A percentile compares a stretch with the other conserved stretches of the same genome.
These are phyloP conservation scores for Drosophila grimshawi DNA, from an alignment of 1,140 invertebrate genomes.

Conservation along the genomic window DNA sequence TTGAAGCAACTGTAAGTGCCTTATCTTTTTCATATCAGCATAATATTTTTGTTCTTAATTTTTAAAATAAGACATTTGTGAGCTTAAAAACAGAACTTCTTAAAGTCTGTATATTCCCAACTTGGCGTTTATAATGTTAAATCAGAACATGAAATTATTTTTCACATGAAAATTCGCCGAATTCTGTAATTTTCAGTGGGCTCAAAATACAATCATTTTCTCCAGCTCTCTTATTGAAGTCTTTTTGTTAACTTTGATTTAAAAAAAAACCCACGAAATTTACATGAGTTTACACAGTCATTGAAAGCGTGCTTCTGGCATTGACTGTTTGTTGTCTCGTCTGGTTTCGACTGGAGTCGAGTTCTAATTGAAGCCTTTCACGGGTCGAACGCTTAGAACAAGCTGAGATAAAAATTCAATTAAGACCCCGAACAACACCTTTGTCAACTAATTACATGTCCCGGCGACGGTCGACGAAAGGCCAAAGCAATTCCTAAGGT, in stretches of 20 bases:
- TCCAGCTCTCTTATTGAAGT: neutral
- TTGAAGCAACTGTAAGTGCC: neutral
- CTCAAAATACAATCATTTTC: no score
- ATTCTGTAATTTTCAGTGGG: no score
- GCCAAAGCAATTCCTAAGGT: slow-evolving; percentile 59
- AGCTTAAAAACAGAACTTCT: no score
- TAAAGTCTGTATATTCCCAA: no score
- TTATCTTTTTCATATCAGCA: no score
- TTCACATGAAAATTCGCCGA: no score
- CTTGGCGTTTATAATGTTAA: no score
- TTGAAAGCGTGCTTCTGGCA: slow-evolving; percentile 9
- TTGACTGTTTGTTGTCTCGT: neutral
- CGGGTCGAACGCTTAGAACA: slow-evolving; percentile 17
- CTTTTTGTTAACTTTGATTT: neutral
- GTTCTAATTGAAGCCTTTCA: slow-evolving; percentile 38
- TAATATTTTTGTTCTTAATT: no score
- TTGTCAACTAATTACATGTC: slow-evolving; percentile 78
- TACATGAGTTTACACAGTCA: slow-evolving; percentile 21
- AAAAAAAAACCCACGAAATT: slow-evolving; percentile 6
- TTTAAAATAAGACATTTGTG: no score
- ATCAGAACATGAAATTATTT: no score
- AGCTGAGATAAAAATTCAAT: slow-evolving; percentile 76
- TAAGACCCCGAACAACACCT: slow-evolving; percentile 62
- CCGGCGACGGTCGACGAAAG: slow-evolving; percentile 60
- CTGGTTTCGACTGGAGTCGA: slow-evolving; percentile 5